These are phyloP conservation scores for Triops cancriformis DNA, from an alignment of 1,140 invertebrate genomes.

Conservation along the genomic window DNA sequence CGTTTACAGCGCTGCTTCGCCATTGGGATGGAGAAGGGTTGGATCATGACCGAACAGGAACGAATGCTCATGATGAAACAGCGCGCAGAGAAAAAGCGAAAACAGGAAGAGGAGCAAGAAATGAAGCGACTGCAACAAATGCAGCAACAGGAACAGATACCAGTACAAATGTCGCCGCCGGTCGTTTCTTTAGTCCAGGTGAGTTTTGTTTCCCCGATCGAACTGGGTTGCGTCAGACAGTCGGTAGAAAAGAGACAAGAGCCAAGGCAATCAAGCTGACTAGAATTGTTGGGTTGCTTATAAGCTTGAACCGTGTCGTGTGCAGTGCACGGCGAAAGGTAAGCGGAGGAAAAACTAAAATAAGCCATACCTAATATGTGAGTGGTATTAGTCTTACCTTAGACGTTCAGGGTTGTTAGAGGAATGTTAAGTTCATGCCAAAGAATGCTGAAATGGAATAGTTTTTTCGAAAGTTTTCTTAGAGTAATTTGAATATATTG, in stretches of 20 bases:
- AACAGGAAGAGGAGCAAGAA: slow-evolving; percentile 6
- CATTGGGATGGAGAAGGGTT: slow-evolving; percentile 44
- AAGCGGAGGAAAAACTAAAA: no score
- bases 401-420: no score
- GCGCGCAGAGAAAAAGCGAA: slow-evolving; percentile 34
- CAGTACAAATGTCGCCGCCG: background rate
- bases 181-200: background rate
- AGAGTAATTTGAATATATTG: no score
- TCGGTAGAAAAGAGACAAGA: background rate
- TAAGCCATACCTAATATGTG: no score
- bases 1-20: slow-evolving; percentile 41
- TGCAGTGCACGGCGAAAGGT: no score
- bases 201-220: background rate
- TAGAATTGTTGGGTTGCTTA: no score
- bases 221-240: background rate
- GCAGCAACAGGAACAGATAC: slow-evolving; percentile 22
- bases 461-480: no score
- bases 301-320: no score
- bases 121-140: slow-evolving; percentile 19
- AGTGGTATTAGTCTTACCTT: no score
- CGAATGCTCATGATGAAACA: slow-evolving; percentile 37
- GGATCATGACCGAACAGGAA: slow-evolving; percentile 45
- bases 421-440: no score
- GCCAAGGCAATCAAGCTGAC: background rate
- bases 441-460: no score